Base-by-base conservation (phyloP, 2,797 vertebrate genomes). In the Scyliorhinus canicula region DNA sequence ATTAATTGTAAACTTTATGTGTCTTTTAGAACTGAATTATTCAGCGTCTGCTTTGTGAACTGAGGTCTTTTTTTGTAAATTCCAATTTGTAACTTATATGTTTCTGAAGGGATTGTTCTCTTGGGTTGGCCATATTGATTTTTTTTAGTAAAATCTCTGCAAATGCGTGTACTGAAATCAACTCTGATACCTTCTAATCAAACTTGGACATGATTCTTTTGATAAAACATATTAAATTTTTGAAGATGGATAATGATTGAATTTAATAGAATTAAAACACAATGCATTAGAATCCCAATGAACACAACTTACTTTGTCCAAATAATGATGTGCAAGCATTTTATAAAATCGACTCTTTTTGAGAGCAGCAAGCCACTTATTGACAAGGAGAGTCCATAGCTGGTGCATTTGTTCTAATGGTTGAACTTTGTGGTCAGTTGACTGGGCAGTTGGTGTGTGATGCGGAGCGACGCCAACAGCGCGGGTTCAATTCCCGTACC, bases 61-160 rank as follows among this genome's bases (percentile, higher is more conserved):
- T 82, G 95, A 93, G n/a, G 96, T 44, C 93, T 77, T 95, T 95
- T 96, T n/a, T 95, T 65, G 95, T 28, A 0, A 55, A 90, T 77
- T 95, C 40, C 95, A 82, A 95, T 95, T 96, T 47, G 52, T 96
- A 82, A 52, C 77, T 93, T 96, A 31, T 96, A 95, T 95, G 82
- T 96, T 95, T 97, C 96, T 96, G 95, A 95, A 95, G 95, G 96
- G 96, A 95, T 96, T 96, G 95, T 71, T 95, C 67, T 95, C 95
- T 95, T 95, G 14, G 95, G 82, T 63, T 2, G 63, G 71, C 6
- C 77, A 44, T 96, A 96, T 95, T 96, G 96, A 96, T 97, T 97
- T 96, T 95, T 95, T 40, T 96, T 96, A 96, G 97, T 96, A 74
- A 96, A 97, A 96, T 96, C 95, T 86, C 96, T 95, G 91, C 96